A percentile compares a stretch with the other conserved stretches of the same genome.
These are phyloP conservation scores for Polymixis flavicincta DNA, from an alignment of 2,888 invertebrate species.

Conservation along the genomic window DNA sequence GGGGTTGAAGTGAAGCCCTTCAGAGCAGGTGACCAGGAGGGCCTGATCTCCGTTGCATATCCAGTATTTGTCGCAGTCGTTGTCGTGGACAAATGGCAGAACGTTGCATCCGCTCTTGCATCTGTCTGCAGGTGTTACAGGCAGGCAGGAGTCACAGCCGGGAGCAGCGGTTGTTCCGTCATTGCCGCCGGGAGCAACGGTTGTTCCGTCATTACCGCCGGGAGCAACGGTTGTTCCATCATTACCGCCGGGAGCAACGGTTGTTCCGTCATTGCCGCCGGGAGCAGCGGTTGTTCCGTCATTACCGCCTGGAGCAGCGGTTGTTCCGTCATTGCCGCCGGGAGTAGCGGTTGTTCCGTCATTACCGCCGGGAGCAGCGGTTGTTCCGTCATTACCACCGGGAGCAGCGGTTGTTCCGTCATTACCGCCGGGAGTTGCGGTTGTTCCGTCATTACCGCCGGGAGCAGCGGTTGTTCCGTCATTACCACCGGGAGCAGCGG, in stretches of 20 bases:
- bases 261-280: background rate
- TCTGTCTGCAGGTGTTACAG: constrained; percentile 45
- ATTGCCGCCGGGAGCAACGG: background rate
- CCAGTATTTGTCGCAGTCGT: constrained; percentile 84
- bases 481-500: background rate
- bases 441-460: fast-evolving
- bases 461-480: background rate
- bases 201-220: background rate
- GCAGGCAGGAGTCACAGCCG: background rate
- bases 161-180: background rate
- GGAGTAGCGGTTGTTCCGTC: background rate
- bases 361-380: background rate
- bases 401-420: background rate
- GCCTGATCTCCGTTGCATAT: constrained; percentile 74
- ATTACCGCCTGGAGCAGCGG: background rate
- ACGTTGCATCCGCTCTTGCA: constrained; percentile 79
- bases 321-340: fast-evolving
- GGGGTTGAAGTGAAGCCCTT: constrained; percentile 83
- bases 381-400: background rate
- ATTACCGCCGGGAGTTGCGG: background rate
- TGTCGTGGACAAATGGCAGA: constrained; percentile 80
- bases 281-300: background rate
- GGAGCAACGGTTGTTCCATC: background rate
- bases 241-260: background rate
- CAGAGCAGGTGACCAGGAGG: constrained; percentile 75